phyloP scores from a whole-genome alignment of 2,888 invertebrate species.

The Drosophila emarginata region DNA sequence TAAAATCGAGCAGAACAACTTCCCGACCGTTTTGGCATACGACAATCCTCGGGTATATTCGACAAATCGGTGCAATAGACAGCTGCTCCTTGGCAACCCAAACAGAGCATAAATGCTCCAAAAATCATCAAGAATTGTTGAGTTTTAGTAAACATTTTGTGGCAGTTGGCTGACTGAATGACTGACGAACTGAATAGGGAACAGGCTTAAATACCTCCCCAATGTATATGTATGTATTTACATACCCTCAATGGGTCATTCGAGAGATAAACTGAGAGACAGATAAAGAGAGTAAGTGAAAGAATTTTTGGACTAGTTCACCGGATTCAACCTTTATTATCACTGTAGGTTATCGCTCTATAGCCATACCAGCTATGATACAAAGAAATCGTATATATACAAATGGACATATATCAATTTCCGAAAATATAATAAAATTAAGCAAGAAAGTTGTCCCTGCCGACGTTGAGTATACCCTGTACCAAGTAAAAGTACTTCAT shows the following conservation, averaged over 20 bases:
- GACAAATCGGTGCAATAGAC: conserved; percentile 33
- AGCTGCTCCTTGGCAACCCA: conserved; percentile 24
- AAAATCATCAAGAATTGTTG: conserved; percentile 21
- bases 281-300: not conserved
- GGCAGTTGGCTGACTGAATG: conserved; percentile 33
- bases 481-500: too few relatives aligned
- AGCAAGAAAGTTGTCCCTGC: too few relatives aligned
- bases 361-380: not conserved
- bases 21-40: conserved; percentile 86
- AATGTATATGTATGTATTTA: not conserved
- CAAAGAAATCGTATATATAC: conserved; percentile 1
- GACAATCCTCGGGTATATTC: conserved; percentile 83
- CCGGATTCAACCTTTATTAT: conserved; percentile 29
- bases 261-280: not conserved
- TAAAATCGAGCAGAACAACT: conserved; percentile 86
- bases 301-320: not conserved
- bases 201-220: conserved; percentile 57
- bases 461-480: too few relatives aligned
- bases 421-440: too few relatives aligned
- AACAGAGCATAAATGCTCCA: conserved; percentile 34
- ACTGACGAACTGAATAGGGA: conserved; percentile 45
- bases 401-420: conserved; percentile 4
- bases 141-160: conserved; percentile 54
- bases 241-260: conserved; percentile 25
- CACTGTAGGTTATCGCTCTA: conserved; percentile 60